Percentiles rank a stretch among this genome's conserved stretches.
These are phyloP conservation scores for Alentia gelatinosa DNA, from an alignment of 2,888 invertebrate genomes.

Conservation along the genomic window DNA sequence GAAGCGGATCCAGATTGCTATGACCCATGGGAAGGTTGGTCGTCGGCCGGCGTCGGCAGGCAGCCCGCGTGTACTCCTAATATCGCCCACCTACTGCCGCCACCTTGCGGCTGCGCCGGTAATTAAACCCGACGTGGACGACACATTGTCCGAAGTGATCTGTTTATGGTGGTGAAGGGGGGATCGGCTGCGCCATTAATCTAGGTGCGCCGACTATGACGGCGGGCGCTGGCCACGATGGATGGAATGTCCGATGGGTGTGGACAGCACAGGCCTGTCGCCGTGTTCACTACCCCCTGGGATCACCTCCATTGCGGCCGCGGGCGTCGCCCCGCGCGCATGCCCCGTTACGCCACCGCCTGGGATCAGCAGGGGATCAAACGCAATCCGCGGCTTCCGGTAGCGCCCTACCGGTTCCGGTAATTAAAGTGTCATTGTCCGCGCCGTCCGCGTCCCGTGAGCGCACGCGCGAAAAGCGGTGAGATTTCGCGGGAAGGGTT, in stretches of 20 bases:
- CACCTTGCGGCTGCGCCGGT: conserved; percentile 22
- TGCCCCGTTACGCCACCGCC: background rate
- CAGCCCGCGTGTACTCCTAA: background rate
- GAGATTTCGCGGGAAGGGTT: background rate
- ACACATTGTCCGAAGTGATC: conserved; percentile 47
- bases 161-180: conserved; percentile 27
- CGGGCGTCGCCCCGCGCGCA: background rate
- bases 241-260: conserved; percentile 49
- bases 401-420: conserved; percentile 41
- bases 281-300: background rate
- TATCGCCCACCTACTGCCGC: conserved; percentile 14
- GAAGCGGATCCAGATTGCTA: conserved; percentile 21
- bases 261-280: conserved; percentile 10
- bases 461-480: background rate
- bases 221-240: background rate
- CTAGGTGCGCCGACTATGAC: conserved; percentile 25
- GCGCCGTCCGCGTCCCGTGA: background rate
- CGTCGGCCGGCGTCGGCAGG: background rate
- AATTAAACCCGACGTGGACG: conserved; percentile 52
- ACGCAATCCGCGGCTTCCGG: conserved; percentile 33
- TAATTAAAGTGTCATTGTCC: conserved; percentile 54
- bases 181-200: conserved; percentile 24
- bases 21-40: conserved; percentile 34
- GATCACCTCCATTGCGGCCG: conserved; percentile 7
- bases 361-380: conserved; percentile 48